These are phyloP conservation scores for Drosophila austrosaltans DNA, from an alignment of 2,888 invertebrate genomes.

Conservation along the genomic window DNA sequence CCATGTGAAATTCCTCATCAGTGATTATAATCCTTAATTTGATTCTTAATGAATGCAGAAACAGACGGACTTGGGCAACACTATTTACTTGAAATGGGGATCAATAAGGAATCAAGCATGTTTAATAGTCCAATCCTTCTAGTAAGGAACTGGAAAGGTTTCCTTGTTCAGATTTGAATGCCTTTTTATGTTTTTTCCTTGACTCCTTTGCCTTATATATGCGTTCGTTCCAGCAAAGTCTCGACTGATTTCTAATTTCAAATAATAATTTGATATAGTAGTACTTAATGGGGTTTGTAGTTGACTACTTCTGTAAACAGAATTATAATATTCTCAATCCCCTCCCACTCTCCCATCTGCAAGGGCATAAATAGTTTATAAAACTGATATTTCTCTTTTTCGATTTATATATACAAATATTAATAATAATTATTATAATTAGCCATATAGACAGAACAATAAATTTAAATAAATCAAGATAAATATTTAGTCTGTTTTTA, in stretches of 20 bases:
- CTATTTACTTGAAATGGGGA: too few relatives aligned
- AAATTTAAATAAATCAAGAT: not conserved
- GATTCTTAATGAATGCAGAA: too few relatives aligned
- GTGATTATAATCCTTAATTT: too few relatives aligned
- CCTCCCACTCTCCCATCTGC: not conserved
- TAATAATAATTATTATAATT: constrained; percentile 17
- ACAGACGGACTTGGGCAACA: too few relatives aligned
- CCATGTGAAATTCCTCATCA: too few relatives aligned
- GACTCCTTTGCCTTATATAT: too few relatives aligned
- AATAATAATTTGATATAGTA: not conserved
- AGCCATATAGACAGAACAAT: constrained; percentile 4
- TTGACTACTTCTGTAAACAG: not conserved
- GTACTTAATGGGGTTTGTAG: constrained; percentile 4
- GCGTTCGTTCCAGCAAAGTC: not conserved
- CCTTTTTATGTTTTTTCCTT: too few relatives aligned
- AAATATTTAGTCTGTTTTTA: not conserved
- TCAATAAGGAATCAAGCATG: too few relatives aligned
- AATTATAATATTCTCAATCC: not conserved
- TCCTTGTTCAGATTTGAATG: too few relatives aligned
- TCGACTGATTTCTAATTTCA: not conserved
- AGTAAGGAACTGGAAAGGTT: too few relatives aligned
- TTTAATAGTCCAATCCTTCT: too few relatives aligned
- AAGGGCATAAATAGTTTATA: not conserved
- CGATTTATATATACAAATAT: constrained; percentile 17
- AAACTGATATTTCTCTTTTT: constrained; percentile 7